A percentile compares a stretch with the other conserved stretches of the same genome.
phyloP scores from a whole-genome alignment of 2,888 invertebrate species.

The Noctua comes region DNA sequence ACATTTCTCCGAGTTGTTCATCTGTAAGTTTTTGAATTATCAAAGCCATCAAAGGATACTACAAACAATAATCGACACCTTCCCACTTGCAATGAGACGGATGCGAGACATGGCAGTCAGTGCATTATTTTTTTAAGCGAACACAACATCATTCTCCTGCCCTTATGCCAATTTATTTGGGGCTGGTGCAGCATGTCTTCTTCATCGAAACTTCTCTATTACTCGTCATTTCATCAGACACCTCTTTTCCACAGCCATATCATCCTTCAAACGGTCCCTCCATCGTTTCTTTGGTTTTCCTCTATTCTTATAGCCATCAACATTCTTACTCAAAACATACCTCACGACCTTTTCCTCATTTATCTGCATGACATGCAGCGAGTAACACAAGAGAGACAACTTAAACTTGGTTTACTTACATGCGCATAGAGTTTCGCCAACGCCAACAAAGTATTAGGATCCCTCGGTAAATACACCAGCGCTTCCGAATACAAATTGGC shows the following conservation, averaged over 20 bases:
- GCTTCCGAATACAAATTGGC: conserved; percentile 97
- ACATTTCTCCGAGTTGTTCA: conserved; percentile 96
- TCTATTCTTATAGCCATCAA: background rate
- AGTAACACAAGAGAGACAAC: background rate
- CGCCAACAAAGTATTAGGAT: conserved; percentile 93
- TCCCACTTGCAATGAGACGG: background rate
- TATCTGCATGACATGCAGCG: background rate
- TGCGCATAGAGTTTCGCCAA: conserved; percentile 95
- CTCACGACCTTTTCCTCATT: background rate
- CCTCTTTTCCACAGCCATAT: background rate
- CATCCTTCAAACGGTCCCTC: background rate
- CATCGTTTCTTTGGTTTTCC: background rate
- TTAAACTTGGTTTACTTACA: conserved; percentile 79
- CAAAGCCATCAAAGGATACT: background rate
- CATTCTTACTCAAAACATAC: background rate
- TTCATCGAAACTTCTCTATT: background rate
- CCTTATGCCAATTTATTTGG: background rate
- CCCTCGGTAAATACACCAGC: conserved; percentile 94
- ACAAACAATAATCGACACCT: background rate
- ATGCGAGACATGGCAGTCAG: background rate
- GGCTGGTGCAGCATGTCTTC: background rate
- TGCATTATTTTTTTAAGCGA: background rate
- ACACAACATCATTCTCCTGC: background rate
- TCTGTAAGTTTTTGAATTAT: conserved; percentile 82
- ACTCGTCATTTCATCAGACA: background rate